A percentile compares a stretch with the other conserved stretches of the same genome.
Evolutionary conservation across 2,113 vertebrate genomes (phyloP).

Genomic region (Lonchura striata): DNA sequence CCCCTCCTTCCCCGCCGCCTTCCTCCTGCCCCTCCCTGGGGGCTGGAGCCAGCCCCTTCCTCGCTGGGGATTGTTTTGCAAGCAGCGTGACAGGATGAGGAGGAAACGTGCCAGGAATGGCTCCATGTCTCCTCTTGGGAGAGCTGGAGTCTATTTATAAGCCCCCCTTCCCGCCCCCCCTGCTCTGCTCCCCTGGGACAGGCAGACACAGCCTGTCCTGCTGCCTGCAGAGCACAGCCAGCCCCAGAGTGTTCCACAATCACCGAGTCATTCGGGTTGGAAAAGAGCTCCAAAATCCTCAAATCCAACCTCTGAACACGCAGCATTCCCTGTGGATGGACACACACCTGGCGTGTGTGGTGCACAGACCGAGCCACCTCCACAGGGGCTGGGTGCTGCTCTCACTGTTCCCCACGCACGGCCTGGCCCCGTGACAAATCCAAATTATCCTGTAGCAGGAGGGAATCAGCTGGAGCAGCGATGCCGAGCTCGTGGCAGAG

Average conservation of each 20-base stretch:
- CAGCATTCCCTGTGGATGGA: neutral
- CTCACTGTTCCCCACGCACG: rapidly evolving
- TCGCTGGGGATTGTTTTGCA: slow-evolving; percentile 37
- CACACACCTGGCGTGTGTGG: rapidly evolving
- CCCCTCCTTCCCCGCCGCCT: rapidly evolving
- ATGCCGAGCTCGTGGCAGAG: neutral
- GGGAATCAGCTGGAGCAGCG: neutral
- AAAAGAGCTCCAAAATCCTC: too few species aligned
- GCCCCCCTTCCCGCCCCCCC: neutral
- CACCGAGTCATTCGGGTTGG: rapidly evolving
- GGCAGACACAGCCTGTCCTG: neutral
- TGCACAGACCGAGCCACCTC: rapidly evolving
- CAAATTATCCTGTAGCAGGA: neutral
- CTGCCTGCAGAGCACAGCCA: neutral
- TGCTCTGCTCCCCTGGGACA: neutral
- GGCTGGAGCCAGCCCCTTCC: neutral
- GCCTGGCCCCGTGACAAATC: neutral
- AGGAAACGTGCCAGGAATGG: slow-evolving; percentile 66
- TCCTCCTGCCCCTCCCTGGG: neutral
- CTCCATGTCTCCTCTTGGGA: slow-evolving; percentile 23
- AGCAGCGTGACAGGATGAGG: slow-evolving; percentile 62
- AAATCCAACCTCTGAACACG: rapidly evolving
- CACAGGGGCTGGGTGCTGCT: rapidly evolving
- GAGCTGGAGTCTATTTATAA: slow-evolving; percentile 18
- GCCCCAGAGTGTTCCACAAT: neutral